Conservation (phyloP, 1,140 invertebrate species). For the Papilio dardanus region DNA sequence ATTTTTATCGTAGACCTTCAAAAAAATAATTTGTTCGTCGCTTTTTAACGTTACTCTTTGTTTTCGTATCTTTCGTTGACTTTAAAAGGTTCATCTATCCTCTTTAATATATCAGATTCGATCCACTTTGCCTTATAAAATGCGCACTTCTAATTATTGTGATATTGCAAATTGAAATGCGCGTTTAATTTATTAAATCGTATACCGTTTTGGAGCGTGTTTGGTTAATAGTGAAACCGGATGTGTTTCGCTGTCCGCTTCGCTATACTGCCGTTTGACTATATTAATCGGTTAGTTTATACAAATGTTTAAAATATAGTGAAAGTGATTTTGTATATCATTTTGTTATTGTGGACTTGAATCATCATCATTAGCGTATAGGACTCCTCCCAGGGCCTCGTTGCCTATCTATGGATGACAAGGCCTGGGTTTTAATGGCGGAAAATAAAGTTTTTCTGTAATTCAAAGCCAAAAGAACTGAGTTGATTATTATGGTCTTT, state of each 20-base stretch:
- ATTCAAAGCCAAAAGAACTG: no score
- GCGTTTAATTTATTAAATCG: background rate
- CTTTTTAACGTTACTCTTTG: no score
- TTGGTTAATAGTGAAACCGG: background rate
- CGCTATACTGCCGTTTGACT: background rate
- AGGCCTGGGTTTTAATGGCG: no score
- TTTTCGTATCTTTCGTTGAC: background rate
- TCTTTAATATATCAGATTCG: background rate
- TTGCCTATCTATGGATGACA: no score
- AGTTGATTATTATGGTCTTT: no score
- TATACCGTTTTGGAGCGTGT: background rate
- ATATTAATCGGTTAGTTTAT: background rate
- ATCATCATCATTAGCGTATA: no score
- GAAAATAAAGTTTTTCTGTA: no score
- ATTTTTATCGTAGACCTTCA: no score
- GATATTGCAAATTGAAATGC: background rate
- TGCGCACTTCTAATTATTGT: background rate
- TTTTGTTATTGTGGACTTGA: no score
- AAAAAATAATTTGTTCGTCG: no score
- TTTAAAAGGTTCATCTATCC: background rate
- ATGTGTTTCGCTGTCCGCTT: background rate
- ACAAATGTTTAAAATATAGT: background rate
- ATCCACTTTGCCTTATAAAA: background rate
- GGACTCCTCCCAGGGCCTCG: no score
- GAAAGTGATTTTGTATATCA: background rate